phyloP scores from a whole-genome alignment of 2,797 vertebrate genomes.

The Ammospiza maritima region DNA sequence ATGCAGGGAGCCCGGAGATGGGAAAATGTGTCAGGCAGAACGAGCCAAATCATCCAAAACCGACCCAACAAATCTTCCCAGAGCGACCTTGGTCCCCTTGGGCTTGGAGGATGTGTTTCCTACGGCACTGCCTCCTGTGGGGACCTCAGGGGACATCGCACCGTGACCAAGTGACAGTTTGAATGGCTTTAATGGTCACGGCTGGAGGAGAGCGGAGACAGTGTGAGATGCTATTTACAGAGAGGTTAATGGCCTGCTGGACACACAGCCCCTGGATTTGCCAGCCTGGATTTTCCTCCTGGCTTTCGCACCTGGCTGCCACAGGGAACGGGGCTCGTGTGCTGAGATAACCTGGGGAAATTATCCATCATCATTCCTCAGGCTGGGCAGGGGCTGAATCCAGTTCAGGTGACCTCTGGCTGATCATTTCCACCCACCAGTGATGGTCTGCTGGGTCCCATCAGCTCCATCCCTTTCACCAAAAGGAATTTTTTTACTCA shows the following conservation, averaged over 20 bases:
- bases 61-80: background rate
- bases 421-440: background rate
- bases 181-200: background rate
- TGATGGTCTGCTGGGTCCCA: background rate
- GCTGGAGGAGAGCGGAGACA: background rate
- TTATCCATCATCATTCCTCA: background rate
- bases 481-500: background rate
- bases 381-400: background rate
- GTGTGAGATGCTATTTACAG: background rate
- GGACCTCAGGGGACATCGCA: background rate
- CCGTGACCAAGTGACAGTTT: background rate
- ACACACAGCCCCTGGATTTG: background rate
- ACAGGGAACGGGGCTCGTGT: rapidly evolving
- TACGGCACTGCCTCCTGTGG: background rate
- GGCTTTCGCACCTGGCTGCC: background rate
- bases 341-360: background rate
- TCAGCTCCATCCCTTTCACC: background rate
- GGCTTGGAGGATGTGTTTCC: background rate
- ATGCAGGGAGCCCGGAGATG: background rate
- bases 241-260: slow-evolving; percentile 2
- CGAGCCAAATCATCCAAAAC: background rate
- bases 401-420: rapidly evolving
- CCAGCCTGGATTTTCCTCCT: background rate
- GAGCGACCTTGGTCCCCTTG: background rate
- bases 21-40: background rate